Percentiles rank a stretch among this genome's conserved stretches.
phyloP scores from a whole-genome alignment of 37 sponge, comb jelly and placozoan species.

The Corticium candelabrum region DNA sequence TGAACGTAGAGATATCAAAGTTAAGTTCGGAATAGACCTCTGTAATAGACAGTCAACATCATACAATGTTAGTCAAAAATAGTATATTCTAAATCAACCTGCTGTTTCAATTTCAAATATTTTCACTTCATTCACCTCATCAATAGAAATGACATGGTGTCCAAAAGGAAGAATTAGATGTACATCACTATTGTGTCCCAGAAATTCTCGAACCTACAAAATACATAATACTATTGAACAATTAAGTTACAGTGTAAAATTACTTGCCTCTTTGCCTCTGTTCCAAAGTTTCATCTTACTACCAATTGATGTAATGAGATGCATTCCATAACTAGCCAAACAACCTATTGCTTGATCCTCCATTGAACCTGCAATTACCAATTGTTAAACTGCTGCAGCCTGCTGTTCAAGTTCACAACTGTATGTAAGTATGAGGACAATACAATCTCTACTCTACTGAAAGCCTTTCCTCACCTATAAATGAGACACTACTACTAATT shows the following conservation, averaged over 20 bases:
- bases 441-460: too few species aligned
- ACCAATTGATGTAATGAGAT: constrained; percentile 35
- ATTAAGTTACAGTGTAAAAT: neutral
- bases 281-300: constrained; percentile 36
- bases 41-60: neutral
- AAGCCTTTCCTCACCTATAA: too few species aligned
- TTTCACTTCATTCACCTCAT: constrained; percentile 39
- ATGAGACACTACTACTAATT: too few species aligned
- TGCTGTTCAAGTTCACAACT: too few species aligned
- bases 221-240: neutral
- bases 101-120: constrained; percentile 38
- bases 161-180: constrained; percentile 61
- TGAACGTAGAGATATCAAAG: constrained; percentile 47
- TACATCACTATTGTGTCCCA: constrained; percentile 41
- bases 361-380: constrained; percentile 26
- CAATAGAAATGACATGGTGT: constrained; percentile 73
- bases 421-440: too few species aligned
- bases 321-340: constrained; percentile 25
- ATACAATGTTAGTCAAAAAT: neutral
- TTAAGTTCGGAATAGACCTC: constrained; percentile 78
- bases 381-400: too few species aligned
- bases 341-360: constrained; percentile 47
- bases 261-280: constrained; percentile 39
- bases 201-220: constrained; percentile 9
- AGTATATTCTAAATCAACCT: constrained; percentile 25